phyloP scores from a whole-genome alignment of 2,797 vertebrate species.

The Cossypha dichroa region DNA sequence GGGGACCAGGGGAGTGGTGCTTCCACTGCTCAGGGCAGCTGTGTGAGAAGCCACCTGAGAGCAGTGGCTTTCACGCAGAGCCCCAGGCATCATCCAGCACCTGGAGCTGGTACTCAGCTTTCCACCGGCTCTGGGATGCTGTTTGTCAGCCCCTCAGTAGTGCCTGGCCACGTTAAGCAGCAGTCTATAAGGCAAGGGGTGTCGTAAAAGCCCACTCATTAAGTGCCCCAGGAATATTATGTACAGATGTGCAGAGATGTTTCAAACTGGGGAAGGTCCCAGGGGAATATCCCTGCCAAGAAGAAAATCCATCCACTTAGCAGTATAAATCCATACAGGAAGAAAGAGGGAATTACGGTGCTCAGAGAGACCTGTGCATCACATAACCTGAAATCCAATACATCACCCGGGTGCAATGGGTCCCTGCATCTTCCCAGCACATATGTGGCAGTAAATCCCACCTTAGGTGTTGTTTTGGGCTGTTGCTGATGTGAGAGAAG shows the following conservation, averaged over 20 bases:
- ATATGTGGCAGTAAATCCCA: slow-evolving; percentile 45
- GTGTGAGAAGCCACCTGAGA: not conserved
- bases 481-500: not conserved
- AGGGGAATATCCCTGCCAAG: slow-evolving; percentile 45
- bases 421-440: slow-evolving; percentile 5
- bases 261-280: slow-evolving; percentile 28
- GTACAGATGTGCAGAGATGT: slow-evolving; percentile 58
- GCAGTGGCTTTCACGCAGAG: not conserved
- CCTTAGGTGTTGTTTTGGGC: slow-evolving; percentile 15
- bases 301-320: slow-evolving; percentile 68
- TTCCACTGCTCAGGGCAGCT: not conserved
- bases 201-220: not conserved
- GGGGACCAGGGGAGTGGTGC: not conserved
- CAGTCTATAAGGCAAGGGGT: slow-evolving; percentile 18
- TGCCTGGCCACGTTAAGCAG: not conserved
- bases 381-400: slow-evolving; percentile 61
- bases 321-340: slow-evolving; percentile 59
- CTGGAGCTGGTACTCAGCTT: not conserved
- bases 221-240: slow-evolving; percentile 20
- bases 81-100: not conserved
- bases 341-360: slow-evolving; percentile 38
- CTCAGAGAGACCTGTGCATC: slow-evolving; percentile 33
- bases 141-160: rapidly evolving
- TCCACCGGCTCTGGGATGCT: rapidly evolving
- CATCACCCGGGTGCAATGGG: not conserved